Percentiles rank a stretch among this genome's conserved stretches.
These are phyloP conservation scores for Babylonia areolata DNA, from an alignment of 1,140 invertebrate species.

Conservation along the genomic window DNA sequence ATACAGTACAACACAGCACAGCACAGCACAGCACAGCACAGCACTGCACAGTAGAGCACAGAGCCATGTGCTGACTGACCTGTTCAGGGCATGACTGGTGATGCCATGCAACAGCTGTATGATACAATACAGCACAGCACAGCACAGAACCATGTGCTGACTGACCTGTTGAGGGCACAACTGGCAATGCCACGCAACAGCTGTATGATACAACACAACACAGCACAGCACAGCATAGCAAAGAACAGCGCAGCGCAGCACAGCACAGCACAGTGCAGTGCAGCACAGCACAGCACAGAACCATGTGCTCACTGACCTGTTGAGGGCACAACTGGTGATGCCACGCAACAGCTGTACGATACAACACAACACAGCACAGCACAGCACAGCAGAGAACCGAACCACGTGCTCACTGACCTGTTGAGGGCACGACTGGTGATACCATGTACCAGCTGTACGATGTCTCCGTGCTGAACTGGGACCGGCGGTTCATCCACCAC, in stretches of 20 bases:
- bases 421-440: conserved; percentile 93
- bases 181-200: conserved; percentile 96
- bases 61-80: too few relatives aligned
- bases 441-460: conserved; percentile 95
- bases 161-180: conserved; percentile 86
- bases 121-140: not conserved
- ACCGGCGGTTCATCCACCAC: conserved; percentile 66
- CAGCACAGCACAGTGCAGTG: not conserved
- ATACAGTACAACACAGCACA: not conserved
- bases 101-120: not conserved
- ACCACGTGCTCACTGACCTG: conserved; percentile 75
- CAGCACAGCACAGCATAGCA: not conserved
- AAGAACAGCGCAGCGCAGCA: not conserved
- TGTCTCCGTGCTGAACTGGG: conserved; percentile 88
- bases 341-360: not conserved
- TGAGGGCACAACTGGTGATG: too few relatives aligned
- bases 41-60: not conserved
- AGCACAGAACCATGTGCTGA: not conserved
- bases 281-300: conserved; percentile 74
- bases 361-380: conserved; percentile 6
- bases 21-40: not conserved
- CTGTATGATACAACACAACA: conserved; percentile 82
- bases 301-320: too few relatives aligned
- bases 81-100: too few relatives aligned
- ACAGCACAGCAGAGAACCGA: too few relatives aligned